Evolutionary conservation across 2,888 invertebrate species (phyloP).

Genomic region (Temnothorax unifasciatus): DNA sequence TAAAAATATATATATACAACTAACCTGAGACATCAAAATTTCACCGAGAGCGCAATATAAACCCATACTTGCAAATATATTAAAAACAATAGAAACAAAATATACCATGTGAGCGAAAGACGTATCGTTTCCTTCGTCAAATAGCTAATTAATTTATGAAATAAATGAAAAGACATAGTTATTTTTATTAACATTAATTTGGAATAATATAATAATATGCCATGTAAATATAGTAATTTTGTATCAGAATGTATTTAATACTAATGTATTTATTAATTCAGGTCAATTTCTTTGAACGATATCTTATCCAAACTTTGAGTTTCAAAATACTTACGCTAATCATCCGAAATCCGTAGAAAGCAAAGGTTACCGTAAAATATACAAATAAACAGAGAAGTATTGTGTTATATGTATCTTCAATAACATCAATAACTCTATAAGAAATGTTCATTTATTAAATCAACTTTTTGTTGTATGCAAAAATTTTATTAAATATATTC

Average conservation of each 20-base stretch:
- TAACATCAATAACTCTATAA: constrained; percentile 8
- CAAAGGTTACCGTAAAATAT: not conserved
- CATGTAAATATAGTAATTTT: not conserved
- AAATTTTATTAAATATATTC: not conserved
- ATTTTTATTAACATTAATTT: not conserved
- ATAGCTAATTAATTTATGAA: too few species aligned
- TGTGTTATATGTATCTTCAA: constrained; percentile 36
- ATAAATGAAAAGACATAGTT: too few species aligned
- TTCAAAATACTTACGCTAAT: constrained; percentile 13
- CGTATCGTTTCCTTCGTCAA: too few species aligned
- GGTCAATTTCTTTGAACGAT: too few species aligned
- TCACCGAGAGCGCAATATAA: too few species aligned
- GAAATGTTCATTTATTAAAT: too few species aligned
- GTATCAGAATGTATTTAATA: not conserved
- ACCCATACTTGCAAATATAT: too few species aligned
- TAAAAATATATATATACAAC: too few species aligned
- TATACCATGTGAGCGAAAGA: too few species aligned
- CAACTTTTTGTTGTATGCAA: too few species aligned
- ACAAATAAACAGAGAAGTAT: not conserved
- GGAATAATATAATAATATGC: not conserved
- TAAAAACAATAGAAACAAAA: too few species aligned
- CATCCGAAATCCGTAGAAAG: constrained; percentile 2
- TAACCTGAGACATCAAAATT: too few species aligned
- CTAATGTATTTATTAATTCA: not conserved
- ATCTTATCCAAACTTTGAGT: not conserved